Evolutionary conservation across 1,140 invertebrate species (phyloP).

Genomic region (Lasioglossum baleicum): DNA sequence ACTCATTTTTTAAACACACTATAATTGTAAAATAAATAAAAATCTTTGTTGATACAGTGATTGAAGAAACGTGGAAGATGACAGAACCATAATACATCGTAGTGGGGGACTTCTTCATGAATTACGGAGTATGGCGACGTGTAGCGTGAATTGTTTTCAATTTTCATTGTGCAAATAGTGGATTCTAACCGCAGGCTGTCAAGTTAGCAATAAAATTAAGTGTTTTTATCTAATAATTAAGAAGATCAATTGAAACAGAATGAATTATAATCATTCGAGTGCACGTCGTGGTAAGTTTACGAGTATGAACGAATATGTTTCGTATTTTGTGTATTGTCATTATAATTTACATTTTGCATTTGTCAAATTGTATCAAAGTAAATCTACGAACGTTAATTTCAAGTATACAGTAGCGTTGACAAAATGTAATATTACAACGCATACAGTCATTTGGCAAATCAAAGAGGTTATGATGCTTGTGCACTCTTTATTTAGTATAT

Average conservation of each 20-base stretch:
- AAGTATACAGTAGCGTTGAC: neutral
- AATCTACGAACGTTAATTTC: neutral
- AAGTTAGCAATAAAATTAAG: neutral
- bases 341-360: neutral
- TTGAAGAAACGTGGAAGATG: neutral
- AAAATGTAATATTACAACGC: neutral
- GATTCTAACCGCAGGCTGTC: neutral
- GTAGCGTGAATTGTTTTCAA: constrained; percentile 59
- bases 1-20: neutral
- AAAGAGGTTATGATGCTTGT: constrained; percentile 26
- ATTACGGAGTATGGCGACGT: constrained; percentile 67
- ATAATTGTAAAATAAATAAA: too few relatives aligned
- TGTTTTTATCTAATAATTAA: neutral
- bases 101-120: constrained; percentile 29
- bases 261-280: constrained; percentile 77
- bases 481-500: neutral
- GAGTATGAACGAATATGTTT: constrained; percentile 6
- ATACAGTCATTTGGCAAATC: too few relatives aligned
- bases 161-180: constrained; percentile 33
- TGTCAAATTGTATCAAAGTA: neutral
- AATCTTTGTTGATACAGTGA: neutral
- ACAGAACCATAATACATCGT: neutral
- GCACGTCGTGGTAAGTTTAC: constrained; percentile 72
- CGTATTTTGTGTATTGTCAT: neutral
- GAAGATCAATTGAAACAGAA: constrained; percentile 48